phyloP scores from a whole-genome alignment of 2,888 invertebrate species.

The Cynaeus angustus region DNA sequence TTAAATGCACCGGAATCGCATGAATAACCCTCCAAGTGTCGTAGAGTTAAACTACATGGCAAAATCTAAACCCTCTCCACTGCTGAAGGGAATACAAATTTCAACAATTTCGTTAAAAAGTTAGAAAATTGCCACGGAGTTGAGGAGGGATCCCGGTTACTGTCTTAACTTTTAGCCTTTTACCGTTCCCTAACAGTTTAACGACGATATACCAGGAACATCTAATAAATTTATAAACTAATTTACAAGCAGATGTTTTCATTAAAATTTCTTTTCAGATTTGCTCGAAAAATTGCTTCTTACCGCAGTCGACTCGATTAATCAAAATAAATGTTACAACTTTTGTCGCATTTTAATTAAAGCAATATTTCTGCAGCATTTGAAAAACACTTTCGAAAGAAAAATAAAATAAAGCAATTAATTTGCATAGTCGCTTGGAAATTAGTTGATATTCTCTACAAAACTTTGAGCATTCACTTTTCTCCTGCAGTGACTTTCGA shows the following conservation, averaged over 20 bases:
- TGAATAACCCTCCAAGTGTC: slow-evolving; percentile 58
- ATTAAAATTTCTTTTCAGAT: slow-evolving; percentile 47
- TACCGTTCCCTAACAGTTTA: slow-evolving; percentile 61
- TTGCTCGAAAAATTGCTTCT: slow-evolving; percentile 35
- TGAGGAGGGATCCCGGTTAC: slow-evolving; percentile 59
- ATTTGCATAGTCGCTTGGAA: slow-evolving; percentile 46
- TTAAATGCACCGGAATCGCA: slow-evolving; percentile 54
- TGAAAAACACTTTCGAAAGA: slow-evolving; percentile 37
- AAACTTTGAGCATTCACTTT: slow-evolving; percentile 46
- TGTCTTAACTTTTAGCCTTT: slow-evolving; percentile 59
- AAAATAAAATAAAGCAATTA: slow-evolving; percentile 41
- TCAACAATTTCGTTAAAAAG: slow-evolving; percentile 68
- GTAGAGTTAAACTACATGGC: slow-evolving; percentile 64
- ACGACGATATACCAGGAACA: slow-evolving; percentile 54
- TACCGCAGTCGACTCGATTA: slow-evolving; percentile 19
- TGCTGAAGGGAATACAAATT: slow-evolving; percentile 68
- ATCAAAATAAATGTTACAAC: slow-evolving; percentile 39
- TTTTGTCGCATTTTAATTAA: slow-evolving; percentile 41
- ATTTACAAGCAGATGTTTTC: slow-evolving; percentile 50
- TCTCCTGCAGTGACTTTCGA: slow-evolving; percentile 19
- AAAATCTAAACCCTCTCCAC: slow-evolving; percentile 66
- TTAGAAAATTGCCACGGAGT: slow-evolving; percentile 65
- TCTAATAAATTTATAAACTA: slow-evolving; percentile 53
- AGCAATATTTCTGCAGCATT: slow-evolving; percentile 33
- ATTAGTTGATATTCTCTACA: slow-evolving; percentile 44